These are phyloP conservation scores for Pyrochroa serraticornis DNA, from an alignment of 2,888 invertebrate genomes.

Conservation along the genomic window DNA sequence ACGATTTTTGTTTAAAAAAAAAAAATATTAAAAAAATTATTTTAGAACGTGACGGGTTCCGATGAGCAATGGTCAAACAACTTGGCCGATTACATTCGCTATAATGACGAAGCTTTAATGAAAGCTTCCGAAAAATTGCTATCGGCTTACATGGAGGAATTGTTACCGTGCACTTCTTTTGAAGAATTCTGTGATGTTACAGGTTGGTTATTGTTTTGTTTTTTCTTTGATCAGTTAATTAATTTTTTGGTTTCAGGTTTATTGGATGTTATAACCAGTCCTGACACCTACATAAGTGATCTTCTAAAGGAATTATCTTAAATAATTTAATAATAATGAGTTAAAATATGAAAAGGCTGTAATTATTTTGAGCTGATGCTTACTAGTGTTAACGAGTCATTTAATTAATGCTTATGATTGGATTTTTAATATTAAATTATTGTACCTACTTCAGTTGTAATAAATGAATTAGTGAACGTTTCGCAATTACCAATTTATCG, in stretches of 20 bases:
- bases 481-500: too few species aligned
- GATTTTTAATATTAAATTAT: constrained; percentile 46
- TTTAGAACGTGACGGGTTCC: constrained; percentile 71
- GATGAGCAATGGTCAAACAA: constrained; percentile 89
- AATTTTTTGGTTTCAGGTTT: constrained; percentile 61
- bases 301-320: constrained; percentile 58
- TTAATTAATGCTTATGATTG: constrained; percentile 39
- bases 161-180: constrained; percentile 88
- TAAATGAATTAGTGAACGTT: not conserved
- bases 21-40: not conserved
- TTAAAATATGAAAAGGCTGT: constrained; percentile 36
- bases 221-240: constrained; percentile 6
- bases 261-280: constrained; percentile 70
- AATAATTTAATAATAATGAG: constrained; percentile 29
- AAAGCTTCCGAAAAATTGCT: constrained; percentile 88
- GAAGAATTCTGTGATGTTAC: constrained; percentile 92
- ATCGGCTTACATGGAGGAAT: constrained; percentile 82
- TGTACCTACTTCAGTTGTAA: constrained; percentile 35
- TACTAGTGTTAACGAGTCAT: constrained; percentile 31
- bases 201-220: constrained; percentile 61
- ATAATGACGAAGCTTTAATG: constrained; percentile 89
- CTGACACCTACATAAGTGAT: constrained; percentile 66
- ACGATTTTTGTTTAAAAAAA: not conserved
- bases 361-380: constrained; percentile 38
- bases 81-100: constrained; percentile 90